These are phyloP conservation scores for Lepidocyrtoides sp. DNA, from an alignment of 2,888 invertebrate genomes.

Conservation along the genomic window DNA sequence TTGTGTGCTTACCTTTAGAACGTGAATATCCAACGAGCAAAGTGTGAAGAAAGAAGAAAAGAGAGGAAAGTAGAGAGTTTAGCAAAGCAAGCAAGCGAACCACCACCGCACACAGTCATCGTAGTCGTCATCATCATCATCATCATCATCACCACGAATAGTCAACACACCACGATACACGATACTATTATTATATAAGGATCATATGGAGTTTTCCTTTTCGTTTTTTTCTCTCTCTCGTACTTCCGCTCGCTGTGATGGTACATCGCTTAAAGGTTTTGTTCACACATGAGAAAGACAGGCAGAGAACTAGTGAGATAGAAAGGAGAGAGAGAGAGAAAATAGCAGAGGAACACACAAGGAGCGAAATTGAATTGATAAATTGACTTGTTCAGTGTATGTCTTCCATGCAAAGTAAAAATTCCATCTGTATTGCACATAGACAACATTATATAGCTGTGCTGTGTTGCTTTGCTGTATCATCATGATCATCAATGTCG, in stretches of 20 bases:
- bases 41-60: constrained; percentile 18
- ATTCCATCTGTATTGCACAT: constrained; percentile 27
- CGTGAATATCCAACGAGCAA: constrained; percentile 7
- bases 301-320: background rate
- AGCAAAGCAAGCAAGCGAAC: constrained; percentile 22
- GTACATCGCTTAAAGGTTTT: background rate
- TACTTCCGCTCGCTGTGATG: constrained; percentile 27
- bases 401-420: constrained; percentile 17
- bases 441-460: background rate
- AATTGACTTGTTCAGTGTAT: constrained; percentile 64
- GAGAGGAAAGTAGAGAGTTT: constrained; percentile 48
- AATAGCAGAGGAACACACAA: background rate
- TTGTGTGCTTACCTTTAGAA: constrained; percentile 29
- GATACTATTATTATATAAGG: constrained; percentile 46
- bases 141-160: background rate
- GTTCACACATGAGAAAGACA: constrained; percentile 5
- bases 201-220: constrained; percentile 45
- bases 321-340: constrained; percentile 43
- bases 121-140: constrained; percentile 20
- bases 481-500: constrained; percentile 3
- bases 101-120: background rate
- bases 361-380: constrained; percentile 70
- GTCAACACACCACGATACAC: background rate
- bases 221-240: constrained; percentile 1
- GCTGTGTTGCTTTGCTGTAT: background rate